A percentile compares a stretch with the other conserved stretches of the same genome.
These are phyloP conservation scores for Drosophila bifasciata DNA, from an alignment of 1,140 invertebrate genomes.

Conservation along the genomic window DNA sequence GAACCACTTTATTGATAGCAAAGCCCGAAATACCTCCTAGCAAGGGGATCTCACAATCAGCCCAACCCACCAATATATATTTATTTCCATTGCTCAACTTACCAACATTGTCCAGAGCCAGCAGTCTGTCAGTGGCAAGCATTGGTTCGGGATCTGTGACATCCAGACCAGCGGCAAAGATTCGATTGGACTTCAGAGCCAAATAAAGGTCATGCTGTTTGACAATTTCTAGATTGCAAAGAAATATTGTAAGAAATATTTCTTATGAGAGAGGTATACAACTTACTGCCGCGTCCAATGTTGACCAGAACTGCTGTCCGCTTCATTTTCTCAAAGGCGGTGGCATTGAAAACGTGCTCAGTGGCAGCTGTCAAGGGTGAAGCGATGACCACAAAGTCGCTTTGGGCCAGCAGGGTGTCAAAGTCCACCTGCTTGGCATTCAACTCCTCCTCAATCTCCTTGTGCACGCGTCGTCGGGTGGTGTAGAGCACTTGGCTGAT, in stretches of 20 bases:
- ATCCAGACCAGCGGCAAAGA: constrained; percentile 96
- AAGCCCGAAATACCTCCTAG: constrained; percentile 5
- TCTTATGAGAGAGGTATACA: no score
- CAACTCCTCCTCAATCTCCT: constrained; percentile 87
- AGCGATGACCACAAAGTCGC: constrained; percentile 92
- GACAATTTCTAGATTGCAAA: constrained; percentile 87
- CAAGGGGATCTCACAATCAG: background rate
- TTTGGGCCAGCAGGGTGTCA: constrained; percentile 88
- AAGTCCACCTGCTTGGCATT: constrained; percentile 90
- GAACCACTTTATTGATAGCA: constrained; percentile 44
- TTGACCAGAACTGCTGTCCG: constrained; percentile 92
- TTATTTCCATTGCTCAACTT: constrained; percentile 68
- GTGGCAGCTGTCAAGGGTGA: constrained; percentile 90
- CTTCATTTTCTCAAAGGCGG: constrained; percentile 94
- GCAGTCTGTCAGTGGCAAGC: constrained; percentile 90
- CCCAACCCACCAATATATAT: constrained; percentile 2
- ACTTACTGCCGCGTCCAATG: constrained; percentile 90
- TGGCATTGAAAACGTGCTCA: constrained; percentile 89
- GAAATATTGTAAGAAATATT: constrained; percentile 43
- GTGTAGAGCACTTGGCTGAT: constrained; percentile 90
- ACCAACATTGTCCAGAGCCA: constrained; percentile 92
- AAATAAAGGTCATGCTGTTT: constrained; percentile 92
- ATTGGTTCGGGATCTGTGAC: constrained; percentile 96
- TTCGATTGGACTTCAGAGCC: constrained; percentile 90
- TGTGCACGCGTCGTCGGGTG: constrained; percentile 87